These are phyloP conservation scores for Apotomis turbidana DNA, from an alignment of 2,888 invertebrate species.

Conservation along the genomic window DNA sequence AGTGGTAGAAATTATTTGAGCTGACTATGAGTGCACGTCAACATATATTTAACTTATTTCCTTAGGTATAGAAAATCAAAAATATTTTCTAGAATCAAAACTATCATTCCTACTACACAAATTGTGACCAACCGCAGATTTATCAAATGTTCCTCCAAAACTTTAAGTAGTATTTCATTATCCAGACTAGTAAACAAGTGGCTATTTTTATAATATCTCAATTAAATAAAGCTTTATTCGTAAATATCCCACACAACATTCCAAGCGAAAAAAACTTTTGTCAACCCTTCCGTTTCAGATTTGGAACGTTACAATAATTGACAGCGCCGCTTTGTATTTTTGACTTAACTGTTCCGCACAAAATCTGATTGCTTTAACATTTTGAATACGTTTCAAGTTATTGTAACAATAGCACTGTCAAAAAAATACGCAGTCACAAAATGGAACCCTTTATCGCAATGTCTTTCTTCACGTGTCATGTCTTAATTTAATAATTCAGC, in stretches of 20 bases:
- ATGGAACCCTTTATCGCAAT: slow-evolving; percentile 63
- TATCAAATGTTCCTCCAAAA: too few species aligned
- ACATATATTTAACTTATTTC: too few species aligned
- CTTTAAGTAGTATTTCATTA: too few species aligned
- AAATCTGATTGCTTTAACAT: slow-evolving; percentile 56
- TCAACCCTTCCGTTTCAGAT: slow-evolving; percentile 51
- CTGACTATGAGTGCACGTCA: too few species aligned
- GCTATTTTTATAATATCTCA: slow-evolving; percentile 1
- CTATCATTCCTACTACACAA: too few species aligned
- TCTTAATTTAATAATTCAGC: slow-evolving; percentile 72
- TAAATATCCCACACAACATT: neutral
- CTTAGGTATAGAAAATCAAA: too few species aligned
- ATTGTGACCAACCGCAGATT: too few species aligned
- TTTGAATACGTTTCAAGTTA: slow-evolving; percentile 58
- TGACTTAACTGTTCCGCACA: slow-evolving; percentile 49
- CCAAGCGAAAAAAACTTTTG: slow-evolving; percentile 42
- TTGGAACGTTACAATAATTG: slow-evolving; percentile 53
- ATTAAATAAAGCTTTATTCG: neutral
- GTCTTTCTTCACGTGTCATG: slow-evolving; percentile 52
- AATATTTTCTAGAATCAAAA: too few species aligned
- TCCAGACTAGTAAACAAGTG: neutral
- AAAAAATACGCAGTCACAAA: slow-evolving; percentile 66
- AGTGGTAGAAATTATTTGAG: too few species aligned
- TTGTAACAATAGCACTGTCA: slow-evolving; percentile 66
- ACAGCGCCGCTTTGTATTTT: slow-evolving; percentile 48